A percentile compares a stretch with the other conserved stretches of the same genome.
phyloP scores from a whole-genome alignment of 2,888 invertebrate genomes.

The Sphecodes monilicornis region DNA sequence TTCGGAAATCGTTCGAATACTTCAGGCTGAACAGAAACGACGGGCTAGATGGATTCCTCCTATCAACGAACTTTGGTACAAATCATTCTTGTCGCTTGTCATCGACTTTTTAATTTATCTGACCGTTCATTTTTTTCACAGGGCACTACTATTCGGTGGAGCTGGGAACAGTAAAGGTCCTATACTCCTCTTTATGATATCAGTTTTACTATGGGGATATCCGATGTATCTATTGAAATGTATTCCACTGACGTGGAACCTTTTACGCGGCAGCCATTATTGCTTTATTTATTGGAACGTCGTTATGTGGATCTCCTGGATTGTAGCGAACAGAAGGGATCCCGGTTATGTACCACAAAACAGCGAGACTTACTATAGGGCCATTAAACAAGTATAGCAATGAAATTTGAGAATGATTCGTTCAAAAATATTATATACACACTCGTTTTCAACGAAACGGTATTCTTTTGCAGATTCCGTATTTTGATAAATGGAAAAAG shows the following conservation, averaged over 20 bases:
- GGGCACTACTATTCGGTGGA: conserved; percentile 94
- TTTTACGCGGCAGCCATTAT: conserved; percentile 93
- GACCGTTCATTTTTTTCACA: conserved; percentile 67
- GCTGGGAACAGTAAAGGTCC: conserved; percentile 96
- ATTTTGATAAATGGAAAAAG: conserved; percentile 96
- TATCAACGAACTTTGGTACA: conserved; percentile 92
- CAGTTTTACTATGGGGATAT: conserved; percentile 95
- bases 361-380: conserved; percentile 95
- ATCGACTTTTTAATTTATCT: not conserved
- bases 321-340: conserved; percentile 94
- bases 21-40: conserved; percentile 92
- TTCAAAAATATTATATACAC: not conserved
- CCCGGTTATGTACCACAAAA: conserved; percentile 96
- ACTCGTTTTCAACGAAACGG: not conserved
- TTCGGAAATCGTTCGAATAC: conserved; percentile 92
- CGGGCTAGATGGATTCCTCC: conserved; percentile 95
- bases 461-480: conserved; percentile 88
- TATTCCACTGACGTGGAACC: conserved; percentile 96
- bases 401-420: not conserved
- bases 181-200: conserved; percentile 92
- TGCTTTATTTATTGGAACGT: conserved; percentile 96
- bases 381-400: conserved; percentile 90
- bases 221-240: conserved; percentile 97
- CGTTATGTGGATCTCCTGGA: conserved; percentile 97
- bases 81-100: conserved; percentile 9